Percentiles rank a stretch among this genome's conserved stretches.
Conservation (phyloP, 2,888 invertebrate species). For the Heteromurus nitidus region DNA sequence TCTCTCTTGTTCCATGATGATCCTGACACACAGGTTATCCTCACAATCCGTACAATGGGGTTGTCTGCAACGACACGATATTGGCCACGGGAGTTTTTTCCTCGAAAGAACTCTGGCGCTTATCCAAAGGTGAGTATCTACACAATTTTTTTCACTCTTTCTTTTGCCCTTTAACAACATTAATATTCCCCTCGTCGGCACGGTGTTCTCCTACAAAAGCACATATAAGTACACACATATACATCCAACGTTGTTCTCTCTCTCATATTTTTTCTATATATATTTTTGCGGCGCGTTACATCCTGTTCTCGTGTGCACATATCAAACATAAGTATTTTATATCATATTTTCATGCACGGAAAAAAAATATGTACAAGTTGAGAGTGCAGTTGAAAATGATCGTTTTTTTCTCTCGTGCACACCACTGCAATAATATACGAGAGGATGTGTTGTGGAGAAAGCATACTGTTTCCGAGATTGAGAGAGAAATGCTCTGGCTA, state of each 20-base stretch:
- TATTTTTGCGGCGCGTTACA: no score
- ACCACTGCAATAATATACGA: neutral
- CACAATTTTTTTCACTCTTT: conserved; percentile 26
- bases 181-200: conserved; percentile 31
- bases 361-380: neutral
- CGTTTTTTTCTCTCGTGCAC: neutral
- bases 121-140: conserved; percentile 90
- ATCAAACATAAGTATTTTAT: no score
- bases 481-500: no score
- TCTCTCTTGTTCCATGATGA: conserved; percentile 33
- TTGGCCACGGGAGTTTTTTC: conserved; percentile 99
- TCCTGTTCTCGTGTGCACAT: no score
- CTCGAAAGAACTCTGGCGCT: conserved; percentile 98
- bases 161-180: conserved; percentile 37
- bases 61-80: conserved; percentile 99
- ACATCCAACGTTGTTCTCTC: no score
- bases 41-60: conserved; percentile 98
- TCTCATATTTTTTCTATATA: no score
- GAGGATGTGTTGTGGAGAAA: neutral
- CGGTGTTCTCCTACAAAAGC: no score
- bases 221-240: no score
- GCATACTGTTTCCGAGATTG: no score
- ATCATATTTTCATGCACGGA: neutral
- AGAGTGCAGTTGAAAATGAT: neutral
- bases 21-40: conserved; percentile 83